Percentiles rank a stretch among this genome's conserved stretches.
These are phyloP conservation scores for Phaedon cochleariae DNA, from an alignment of 2,888 invertebrate species.

Conservation along the genomic window DNA sequence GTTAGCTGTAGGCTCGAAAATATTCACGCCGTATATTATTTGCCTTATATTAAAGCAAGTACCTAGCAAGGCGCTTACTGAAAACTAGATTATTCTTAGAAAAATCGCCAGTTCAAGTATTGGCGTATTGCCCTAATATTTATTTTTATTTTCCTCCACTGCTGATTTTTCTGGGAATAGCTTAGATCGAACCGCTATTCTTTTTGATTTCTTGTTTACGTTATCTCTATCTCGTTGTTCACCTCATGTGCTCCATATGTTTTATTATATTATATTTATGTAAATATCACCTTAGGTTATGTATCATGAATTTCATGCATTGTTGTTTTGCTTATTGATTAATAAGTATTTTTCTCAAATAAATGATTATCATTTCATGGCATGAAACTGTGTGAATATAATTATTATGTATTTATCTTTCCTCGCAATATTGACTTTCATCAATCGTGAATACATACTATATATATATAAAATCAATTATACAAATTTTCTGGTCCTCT, in stretches of 20 bases:
- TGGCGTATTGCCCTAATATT: conserved; percentile 28
- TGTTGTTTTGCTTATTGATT: conserved; percentile 19
- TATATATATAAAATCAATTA: too few species aligned
- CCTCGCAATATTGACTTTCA: too few species aligned
- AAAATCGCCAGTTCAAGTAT: conserved; percentile 1
- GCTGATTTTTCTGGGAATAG: conserved; percentile 32
- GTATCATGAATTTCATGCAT: conserved; percentile 31
- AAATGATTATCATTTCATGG: not conserved
- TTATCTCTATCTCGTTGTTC: conserved; percentile 28
- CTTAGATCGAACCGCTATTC: conserved; percentile 49
- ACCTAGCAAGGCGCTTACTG: conserved; percentile 36
- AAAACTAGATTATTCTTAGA: conserved; percentile 4
- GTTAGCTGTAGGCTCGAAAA: conserved; percentile 19
- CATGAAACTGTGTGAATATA: too few species aligned
- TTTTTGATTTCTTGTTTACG: conserved; percentile 42
- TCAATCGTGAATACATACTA: too few species aligned
- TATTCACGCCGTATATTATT: too few species aligned
- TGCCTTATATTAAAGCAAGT: conserved; percentile 38
- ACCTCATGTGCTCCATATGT: conserved; percentile 34
- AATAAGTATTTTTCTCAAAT: too few species aligned
- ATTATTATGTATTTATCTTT: too few species aligned
- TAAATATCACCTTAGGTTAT: conserved; percentile 36
- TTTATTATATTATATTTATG: conserved; percentile 36
- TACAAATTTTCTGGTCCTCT: too few species aligned
- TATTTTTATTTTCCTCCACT: conserved; percentile 32